Conservation (phyloP, 64 coral and sea anemone genomes). For the Platygyra sinensis region DNA sequence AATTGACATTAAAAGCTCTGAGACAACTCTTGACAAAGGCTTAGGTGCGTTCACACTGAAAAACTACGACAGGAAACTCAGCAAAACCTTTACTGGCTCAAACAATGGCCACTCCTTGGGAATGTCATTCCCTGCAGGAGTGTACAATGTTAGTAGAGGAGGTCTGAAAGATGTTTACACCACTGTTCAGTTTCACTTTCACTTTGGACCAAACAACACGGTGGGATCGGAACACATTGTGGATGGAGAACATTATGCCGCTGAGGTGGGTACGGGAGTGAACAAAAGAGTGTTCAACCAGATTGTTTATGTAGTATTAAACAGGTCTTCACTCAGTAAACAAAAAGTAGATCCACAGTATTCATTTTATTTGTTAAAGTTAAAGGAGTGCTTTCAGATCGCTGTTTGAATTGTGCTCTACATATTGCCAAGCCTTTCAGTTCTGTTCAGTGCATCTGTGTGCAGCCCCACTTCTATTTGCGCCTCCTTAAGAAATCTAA, state of each 20-base stretch:
- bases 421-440: too few species aligned
- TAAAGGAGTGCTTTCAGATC: too few species aligned
- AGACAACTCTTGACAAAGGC: neutral
- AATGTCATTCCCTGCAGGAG: neutral
- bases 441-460: too few species aligned
- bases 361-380: too few species aligned
- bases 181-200: neutral
- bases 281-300: too few species aligned
- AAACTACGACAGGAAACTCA: neutral
- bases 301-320: too few species aligned
- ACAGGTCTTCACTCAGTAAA: too few species aligned
- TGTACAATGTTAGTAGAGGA: constrained; percentile 7
- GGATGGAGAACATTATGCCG: neutral
- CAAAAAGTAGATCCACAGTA: too few species aligned
- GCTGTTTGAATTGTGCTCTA: too few species aligned
- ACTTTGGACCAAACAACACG: neutral
- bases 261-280: neutral
- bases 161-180: constrained; percentile 2
- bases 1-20: neutral
- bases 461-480: too few species aligned
- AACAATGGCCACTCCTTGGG: constrained; percentile 38
- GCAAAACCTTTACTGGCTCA: neutral
- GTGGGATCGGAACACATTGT: constrained; percentile 52
- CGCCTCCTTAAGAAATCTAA: too few species aligned
- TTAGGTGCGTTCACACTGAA: neutral